These are phyloP conservation scores for Agriopis leucophaearia DNA, from an alignment of 2,888 invertebrate genomes.

Conservation along the genomic window DNA sequence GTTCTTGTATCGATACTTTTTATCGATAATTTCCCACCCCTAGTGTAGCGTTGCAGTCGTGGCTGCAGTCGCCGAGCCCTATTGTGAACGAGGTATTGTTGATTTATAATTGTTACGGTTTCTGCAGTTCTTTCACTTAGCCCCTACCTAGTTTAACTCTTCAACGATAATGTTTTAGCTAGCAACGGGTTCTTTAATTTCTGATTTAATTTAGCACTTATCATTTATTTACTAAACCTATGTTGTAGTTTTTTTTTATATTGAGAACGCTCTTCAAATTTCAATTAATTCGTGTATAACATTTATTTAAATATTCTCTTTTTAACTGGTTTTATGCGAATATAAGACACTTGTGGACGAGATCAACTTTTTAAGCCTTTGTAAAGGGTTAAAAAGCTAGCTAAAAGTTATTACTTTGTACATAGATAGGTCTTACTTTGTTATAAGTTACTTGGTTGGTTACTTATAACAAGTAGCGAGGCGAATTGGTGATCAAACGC, in stretches of 20 bases:
- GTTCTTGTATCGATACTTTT: background rate
- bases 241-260: background rate
- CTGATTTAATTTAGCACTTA: background rate
- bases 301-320: too few relatives aligned
- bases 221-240: background rate
- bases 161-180: constrained; percentile 5
- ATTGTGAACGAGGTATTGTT: constrained; percentile 58
- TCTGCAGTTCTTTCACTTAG: constrained; percentile 49
- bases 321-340: too few relatives aligned
- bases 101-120: constrained; percentile 62
- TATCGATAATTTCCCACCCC: constrained; percentile 15
- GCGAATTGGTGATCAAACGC: too few relatives aligned
- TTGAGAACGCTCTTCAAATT: too few relatives aligned
- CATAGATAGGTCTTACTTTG: too few relatives aligned
- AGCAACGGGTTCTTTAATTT: background rate
- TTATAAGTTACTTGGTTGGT: too few relatives aligned
- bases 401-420: too few relatives aligned
- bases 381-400: too few relatives aligned
- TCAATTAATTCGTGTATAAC: too few relatives aligned
- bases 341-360: too few relatives aligned
- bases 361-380: too few relatives aligned
- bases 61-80: constrained; percentile 39
- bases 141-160: constrained; percentile 32
- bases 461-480: too few relatives aligned
- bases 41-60: constrained; percentile 15